These are phyloP conservation scores for Chelonus insularis DNA, from an alignment of 1,140 invertebrate genomes.

Conservation along the genomic window DNA sequence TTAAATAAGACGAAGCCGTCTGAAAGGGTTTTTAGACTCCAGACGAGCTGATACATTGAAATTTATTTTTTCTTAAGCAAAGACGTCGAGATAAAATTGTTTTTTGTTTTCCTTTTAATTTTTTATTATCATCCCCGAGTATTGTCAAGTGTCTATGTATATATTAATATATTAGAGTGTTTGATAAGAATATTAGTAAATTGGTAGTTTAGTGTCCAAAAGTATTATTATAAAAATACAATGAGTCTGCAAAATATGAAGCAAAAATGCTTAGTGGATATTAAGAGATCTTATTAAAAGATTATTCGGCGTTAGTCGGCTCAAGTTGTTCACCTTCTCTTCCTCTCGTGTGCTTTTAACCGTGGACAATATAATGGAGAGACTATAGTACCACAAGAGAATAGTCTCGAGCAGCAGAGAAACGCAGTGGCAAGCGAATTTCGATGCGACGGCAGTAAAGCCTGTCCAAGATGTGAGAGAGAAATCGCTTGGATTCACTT, in stretches of 20 bases:
- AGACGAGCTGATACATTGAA: slow-evolving; percentile 20
- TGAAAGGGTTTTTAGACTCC: slow-evolving; percentile 35
- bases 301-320: slow-evolving; percentile 30
- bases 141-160: not conserved
- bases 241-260: slow-evolving; percentile 16
- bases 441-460: slow-evolving; percentile 10
- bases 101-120: too few species aligned
- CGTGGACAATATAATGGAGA: slow-evolving; percentile 19
- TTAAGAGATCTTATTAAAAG: slow-evolving; percentile 39
- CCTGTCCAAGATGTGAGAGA: not conserved
- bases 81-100: not conserved
- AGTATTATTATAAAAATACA: not conserved
- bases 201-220: not conserved
- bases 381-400: not conserved
- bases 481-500: slow-evolving; percentile 8
- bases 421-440: slow-evolving; percentile 20
- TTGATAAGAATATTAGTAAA: too few species aligned
- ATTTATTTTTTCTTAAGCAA: not conserved
- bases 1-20: slow-evolving; percentile 37
- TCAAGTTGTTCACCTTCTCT: slow-evolving; percentile 7
- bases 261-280: slow-evolving; percentile 20
- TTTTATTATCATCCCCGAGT: not conserved
- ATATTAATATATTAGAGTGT: too few species aligned
- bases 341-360: slow-evolving; percentile 6
- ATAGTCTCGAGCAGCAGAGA: slow-evolving; percentile 2